Evolutionary conservation across 2,113 vertebrate genomes (phyloP).

Genomic region (Meriones unguiculatus): DNA sequence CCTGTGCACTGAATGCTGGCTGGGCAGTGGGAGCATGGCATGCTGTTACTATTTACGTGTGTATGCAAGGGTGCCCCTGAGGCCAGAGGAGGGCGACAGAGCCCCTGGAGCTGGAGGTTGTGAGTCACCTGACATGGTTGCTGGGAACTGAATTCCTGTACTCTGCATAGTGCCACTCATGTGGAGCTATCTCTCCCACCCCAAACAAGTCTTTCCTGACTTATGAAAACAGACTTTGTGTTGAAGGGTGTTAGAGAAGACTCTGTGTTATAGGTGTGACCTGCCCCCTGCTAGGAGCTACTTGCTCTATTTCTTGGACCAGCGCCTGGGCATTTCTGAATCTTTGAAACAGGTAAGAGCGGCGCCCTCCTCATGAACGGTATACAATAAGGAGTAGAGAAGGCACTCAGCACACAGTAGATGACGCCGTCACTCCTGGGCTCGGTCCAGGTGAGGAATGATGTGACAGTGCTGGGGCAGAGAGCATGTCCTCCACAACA

Average conservation of each 20-base stretch:
- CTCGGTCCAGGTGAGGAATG: not conserved
- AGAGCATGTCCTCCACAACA: not conserved
- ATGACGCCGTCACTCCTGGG: not conserved
- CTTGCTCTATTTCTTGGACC: not conserved
- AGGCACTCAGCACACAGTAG: not conserved
- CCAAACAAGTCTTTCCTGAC: not conserved
- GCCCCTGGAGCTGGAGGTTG: not conserved
- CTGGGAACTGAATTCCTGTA: not conserved
- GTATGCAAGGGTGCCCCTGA: not conserved
- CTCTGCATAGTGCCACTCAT: not conserved
- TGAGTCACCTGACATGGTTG: not conserved
- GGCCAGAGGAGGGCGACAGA: not conserved
- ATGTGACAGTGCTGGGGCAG: fast-evolving
- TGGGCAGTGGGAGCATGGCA: not conserved
- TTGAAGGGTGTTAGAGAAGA: not conserved
- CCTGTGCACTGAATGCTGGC: not conserved
- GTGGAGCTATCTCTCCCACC: not conserved
- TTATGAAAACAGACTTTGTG: not conserved
- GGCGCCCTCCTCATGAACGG: not conserved
- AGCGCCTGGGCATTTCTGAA: not conserved
- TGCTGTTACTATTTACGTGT: too few species aligned
- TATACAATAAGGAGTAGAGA: not conserved
- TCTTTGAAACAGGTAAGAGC: not conserved
- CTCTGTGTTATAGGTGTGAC: not conserved
- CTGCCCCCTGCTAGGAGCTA: not conserved